These are phyloP conservation scores for Volucella bombylans DNA, from an alignment of 2,888 invertebrate species.

Conservation along the genomic window DNA sequence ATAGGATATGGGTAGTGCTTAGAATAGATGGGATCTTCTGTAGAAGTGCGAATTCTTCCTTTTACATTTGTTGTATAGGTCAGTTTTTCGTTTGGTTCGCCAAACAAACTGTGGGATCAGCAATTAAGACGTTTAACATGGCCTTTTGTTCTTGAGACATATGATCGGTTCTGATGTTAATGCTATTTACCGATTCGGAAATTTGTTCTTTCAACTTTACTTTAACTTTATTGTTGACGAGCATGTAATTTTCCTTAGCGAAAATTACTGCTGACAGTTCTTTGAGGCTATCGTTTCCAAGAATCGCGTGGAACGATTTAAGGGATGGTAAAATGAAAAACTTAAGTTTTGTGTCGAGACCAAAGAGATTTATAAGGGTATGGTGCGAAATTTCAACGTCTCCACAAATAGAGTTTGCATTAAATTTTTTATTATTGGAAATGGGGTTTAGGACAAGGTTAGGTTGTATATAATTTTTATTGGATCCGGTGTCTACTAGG, in stretches of 20 bases:
- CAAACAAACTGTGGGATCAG: too few species aligned
- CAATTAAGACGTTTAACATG: too few species aligned
- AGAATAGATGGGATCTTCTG: too few species aligned
- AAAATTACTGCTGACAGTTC: slow-evolving; percentile 35
- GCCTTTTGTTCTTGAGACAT: not conserved
- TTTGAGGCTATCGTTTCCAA: slow-evolving; percentile 49
- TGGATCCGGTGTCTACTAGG: too few species aligned
- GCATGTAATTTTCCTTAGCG: slow-evolving; percentile 32
- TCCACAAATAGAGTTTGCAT: not conserved
- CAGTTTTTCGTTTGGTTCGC: too few species aligned
- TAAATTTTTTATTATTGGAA: too few species aligned
- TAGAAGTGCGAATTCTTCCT: too few species aligned
- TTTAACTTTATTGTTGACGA: slow-evolving; percentile 21
- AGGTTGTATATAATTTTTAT: too few species aligned
- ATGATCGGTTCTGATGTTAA: slow-evolving; percentile 44
- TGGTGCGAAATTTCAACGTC: slow-evolving; percentile 21
- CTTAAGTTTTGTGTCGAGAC: not conserved
- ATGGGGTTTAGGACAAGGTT: too few species aligned
- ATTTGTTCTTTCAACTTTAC: slow-evolving; percentile 39
- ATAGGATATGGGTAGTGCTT: too few species aligned
- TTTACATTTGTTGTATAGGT: too few species aligned
- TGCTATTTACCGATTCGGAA: slow-evolving; percentile 28
- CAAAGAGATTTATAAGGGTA: slow-evolving; percentile 24
- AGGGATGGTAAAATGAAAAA: slow-evolving; percentile 52
- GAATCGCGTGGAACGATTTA: slow-evolving; percentile 38